Evolutionary conservation across 2,888 invertebrate species (phyloP), one percentile per base, ranked within the genome.

Genomic region (Drosophila antonietae): DNA sequence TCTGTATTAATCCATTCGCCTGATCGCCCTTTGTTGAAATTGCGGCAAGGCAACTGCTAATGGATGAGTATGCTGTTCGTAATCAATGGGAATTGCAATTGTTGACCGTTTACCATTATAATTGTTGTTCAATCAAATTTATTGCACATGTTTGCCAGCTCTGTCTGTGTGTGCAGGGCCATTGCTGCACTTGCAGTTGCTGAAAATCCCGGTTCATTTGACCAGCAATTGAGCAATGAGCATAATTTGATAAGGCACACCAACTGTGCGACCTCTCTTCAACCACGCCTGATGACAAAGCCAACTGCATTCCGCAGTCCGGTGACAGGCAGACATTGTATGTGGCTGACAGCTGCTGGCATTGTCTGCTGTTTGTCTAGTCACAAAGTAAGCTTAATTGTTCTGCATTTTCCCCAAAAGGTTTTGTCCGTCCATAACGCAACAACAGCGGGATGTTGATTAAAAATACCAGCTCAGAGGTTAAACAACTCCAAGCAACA

Each of bases 361-460:
- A 78, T 88, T 88, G 83, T 83, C 83, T 83, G 78, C 69, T 47
- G 55, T 63, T 59, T 63, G 85, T 85, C 86, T 85, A 52, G 78
- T 70, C 78, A 53, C 49, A 73, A 61, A 64, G 49, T 56, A 58
- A 59, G 33, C 70, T 39, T 56, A 75, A 75, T 75, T 73, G 78
- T 71, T 69, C 35, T 46, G 56, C 37, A 63, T 68, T 57, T 66
- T 39, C 35, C n/a, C 37, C 15, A 71, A 71, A 72, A 67, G 68
- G 67, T 66, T 78, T 80, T 86, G 80, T 80, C 65, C 64, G 75
- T 69, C 55, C 61, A 63, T 31, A 18, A 14, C 2, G 47, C 28
- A 43, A 35, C 37, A 51, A 55, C 60, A 61, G 52, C 49, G 43
- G 46, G 60, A 56, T 37, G 70, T 69, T 80, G 75, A 83, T 83